These are phyloP conservation scores for Periophthalmus modestus DNA, from an alignment of 2,113 vertebrate genomes.

Conservation along the genomic window DNA sequence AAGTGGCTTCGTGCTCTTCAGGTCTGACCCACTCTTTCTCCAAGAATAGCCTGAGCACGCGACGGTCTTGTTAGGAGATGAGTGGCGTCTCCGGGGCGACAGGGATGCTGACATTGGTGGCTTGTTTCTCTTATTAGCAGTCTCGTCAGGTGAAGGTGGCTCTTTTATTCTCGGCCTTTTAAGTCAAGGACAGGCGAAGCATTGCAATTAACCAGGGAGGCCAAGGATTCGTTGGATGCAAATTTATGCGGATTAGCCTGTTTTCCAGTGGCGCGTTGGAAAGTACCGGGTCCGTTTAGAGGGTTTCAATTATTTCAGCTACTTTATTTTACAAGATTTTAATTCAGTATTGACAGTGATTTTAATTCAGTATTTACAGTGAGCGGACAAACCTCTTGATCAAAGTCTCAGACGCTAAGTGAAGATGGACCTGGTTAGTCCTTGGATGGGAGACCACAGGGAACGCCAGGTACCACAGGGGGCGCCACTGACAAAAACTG, in stretches of 20 bases:
- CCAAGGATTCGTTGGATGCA: slow-evolving; percentile 58
- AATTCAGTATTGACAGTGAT: too few species aligned
- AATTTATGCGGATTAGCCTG: slow-evolving; percentile 66
- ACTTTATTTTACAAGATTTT: slow-evolving; percentile 53
- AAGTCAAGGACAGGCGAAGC: slow-evolving; percentile 66
- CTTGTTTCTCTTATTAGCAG: slow-evolving; percentile 56
- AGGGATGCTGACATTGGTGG: slow-evolving; percentile 53
- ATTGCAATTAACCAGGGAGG: slow-evolving; percentile 64
- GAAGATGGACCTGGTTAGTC: too few species aligned
- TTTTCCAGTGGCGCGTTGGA: slow-evolving; percentile 63
- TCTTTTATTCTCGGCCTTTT: slow-evolving; percentile 63
- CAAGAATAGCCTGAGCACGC: slow-evolving; percentile 33
- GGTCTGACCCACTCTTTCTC: slow-evolving; percentile 39
- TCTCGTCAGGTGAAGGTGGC: slow-evolving; percentile 70
- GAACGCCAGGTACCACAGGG: too few species aligned
- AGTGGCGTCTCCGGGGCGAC: slow-evolving; percentile 42
- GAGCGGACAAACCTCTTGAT: too few species aligned
- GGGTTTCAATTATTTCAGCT: slow-evolving; percentile 38
- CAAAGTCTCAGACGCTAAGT: too few species aligned
- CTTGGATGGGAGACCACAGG: too few species aligned
- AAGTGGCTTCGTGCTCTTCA: slow-evolving; percentile 42
- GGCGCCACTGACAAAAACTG: too few species aligned
- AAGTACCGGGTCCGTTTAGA: slow-evolving; percentile 29
- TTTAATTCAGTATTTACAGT: too few species aligned
- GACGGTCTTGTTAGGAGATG: slow-evolving; percentile 49